Conservation (phyloP, 2,888 invertebrate genomes). For the Timandra comae region DNA sequence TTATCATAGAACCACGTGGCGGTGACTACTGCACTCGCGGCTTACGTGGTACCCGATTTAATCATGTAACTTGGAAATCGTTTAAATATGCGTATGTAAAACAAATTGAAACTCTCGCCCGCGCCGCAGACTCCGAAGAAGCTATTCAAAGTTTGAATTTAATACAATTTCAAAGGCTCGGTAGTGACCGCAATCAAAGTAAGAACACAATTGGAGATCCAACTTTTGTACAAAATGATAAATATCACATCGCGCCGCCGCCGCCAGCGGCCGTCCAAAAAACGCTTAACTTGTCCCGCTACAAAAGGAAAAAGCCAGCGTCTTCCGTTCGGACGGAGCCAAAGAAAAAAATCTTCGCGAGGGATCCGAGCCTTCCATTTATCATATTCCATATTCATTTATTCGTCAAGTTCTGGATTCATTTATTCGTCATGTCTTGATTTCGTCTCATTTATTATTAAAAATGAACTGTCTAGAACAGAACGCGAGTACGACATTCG, state of each 20-base stretch:
- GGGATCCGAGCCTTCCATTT: slow-evolving; percentile 73
- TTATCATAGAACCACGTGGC: slow-evolving; percentile 77
- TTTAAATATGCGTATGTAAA: not conserved
- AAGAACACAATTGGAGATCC: slow-evolving; percentile 58
- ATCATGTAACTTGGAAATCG: slow-evolving; percentile 33
- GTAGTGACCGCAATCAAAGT: slow-evolving; percentile 46
- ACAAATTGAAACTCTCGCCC: no score
- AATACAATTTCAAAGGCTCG: slow-evolving; percentile 26
- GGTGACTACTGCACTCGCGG: slow-evolving; percentile 75
- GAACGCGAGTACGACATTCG: slow-evolving; percentile 60
- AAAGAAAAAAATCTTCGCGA: slow-evolving; percentile 75
- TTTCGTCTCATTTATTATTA: slow-evolving; percentile 79
- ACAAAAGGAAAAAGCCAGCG: slow-evolving; percentile 76
- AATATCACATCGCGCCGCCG: slow-evolving; percentile 69
- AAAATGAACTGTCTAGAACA: slow-evolving; percentile 77
- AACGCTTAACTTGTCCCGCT: slow-evolving; percentile 75
- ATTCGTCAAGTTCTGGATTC: slow-evolving; percentile 78
- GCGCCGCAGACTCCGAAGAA: slow-evolving; percentile 9
- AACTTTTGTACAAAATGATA: slow-evolving; percentile 71
- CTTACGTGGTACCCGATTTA: slow-evolving; percentile 62
- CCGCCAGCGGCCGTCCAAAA: slow-evolving; percentile 64
- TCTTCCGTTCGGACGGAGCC: slow-evolving; percentile 74
- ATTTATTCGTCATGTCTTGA: slow-evolving; percentile 78
- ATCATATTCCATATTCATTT: slow-evolving; percentile 78
- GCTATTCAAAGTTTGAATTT: slow-evolving; percentile 4